These are phyloP conservation scores for Takifugu rubripes DNA, from an alignment of 2,797 vertebrate species.

Conservation along the genomic window DNA sequence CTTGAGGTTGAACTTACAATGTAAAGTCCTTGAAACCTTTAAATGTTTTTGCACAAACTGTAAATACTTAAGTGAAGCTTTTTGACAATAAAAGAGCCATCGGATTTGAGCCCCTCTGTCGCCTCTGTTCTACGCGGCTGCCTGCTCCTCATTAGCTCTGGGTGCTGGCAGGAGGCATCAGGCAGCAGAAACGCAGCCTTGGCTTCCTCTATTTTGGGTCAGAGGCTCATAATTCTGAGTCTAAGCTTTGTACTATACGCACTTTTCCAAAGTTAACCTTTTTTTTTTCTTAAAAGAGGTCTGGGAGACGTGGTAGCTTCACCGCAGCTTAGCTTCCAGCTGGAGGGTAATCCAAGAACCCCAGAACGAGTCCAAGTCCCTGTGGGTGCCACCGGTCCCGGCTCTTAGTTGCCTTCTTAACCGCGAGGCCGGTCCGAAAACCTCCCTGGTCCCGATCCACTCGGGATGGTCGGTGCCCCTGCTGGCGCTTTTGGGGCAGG, in stretches of 20 bases:
- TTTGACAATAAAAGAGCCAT: slow-evolving; percentile 84
- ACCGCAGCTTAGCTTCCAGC: slow-evolving; percentile 48
- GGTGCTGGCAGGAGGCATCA: slow-evolving; percentile 1
- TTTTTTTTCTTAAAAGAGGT: slow-evolving; percentile 48
- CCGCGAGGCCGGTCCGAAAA: too few species aligned
- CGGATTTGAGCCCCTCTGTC: slow-evolving; percentile 60
- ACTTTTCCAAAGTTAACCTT: slow-evolving; percentile 52
- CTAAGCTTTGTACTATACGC: slow-evolving; percentile 38
- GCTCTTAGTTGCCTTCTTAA: too few species aligned
- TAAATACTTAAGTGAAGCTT: slow-evolving; percentile 82
- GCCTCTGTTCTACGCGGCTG: not conserved
- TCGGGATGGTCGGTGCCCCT: too few species aligned
- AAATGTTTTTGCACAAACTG: slow-evolving; percentile 88
- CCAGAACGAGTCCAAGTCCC: slow-evolving; percentile 54
- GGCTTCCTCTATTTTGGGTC: slow-evolving; percentile 41
- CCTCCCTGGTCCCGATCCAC: too few species aligned
- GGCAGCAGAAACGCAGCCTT: slow-evolving; percentile 3
- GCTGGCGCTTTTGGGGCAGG: too few species aligned
- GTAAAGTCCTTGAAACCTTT: slow-evolving; percentile 86
- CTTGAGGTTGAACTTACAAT: slow-evolving; percentile 86
- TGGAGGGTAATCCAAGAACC: slow-evolving; percentile 59
- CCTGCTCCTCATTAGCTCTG: slow-evolving; percentile 14
- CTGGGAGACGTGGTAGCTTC: slow-evolving; percentile 46
- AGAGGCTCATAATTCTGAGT: slow-evolving; percentile 55
- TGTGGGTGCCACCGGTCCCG: too few species aligned